Conservation (phyloP, 2,113 vertebrate genomes). For the Mohoua ochrocephala region DNA sequence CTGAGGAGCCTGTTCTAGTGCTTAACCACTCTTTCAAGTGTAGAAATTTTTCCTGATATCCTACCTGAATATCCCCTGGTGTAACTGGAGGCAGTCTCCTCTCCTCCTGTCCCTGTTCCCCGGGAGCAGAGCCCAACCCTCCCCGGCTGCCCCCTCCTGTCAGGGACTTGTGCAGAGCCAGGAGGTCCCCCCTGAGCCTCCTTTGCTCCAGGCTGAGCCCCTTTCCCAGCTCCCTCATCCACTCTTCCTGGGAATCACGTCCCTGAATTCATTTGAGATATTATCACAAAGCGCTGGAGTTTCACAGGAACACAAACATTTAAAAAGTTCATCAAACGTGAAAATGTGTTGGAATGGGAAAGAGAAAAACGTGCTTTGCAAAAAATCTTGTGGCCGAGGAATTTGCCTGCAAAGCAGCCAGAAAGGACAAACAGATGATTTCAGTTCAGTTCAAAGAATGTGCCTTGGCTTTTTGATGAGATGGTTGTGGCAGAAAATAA, state of each 20-base stretch:
- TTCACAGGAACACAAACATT: background rate
- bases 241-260: accelerated
- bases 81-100: accelerated
- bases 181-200: accelerated
- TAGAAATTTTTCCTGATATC: background rate
- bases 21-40: background rate
- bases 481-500: background rate
- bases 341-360: background rate
- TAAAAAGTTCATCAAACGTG: background rate
- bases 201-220: background rate
- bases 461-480: background rate
- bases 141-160: background rate
- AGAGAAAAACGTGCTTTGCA: background rate
- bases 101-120: background rate
- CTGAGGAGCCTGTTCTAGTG: background rate
- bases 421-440: background rate
- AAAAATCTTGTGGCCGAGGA: background rate
- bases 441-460: background rate
- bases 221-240: background rate
- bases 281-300: background rate
- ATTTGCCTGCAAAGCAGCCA: background rate
- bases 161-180: background rate
- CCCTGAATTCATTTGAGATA: background rate
- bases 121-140: background rate
- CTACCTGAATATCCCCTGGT: accelerated